These are phyloP conservation scores for Megaceryle alcyon DNA, from an alignment of 2,797 vertebrate genomes.

Conservation along the genomic window DNA sequence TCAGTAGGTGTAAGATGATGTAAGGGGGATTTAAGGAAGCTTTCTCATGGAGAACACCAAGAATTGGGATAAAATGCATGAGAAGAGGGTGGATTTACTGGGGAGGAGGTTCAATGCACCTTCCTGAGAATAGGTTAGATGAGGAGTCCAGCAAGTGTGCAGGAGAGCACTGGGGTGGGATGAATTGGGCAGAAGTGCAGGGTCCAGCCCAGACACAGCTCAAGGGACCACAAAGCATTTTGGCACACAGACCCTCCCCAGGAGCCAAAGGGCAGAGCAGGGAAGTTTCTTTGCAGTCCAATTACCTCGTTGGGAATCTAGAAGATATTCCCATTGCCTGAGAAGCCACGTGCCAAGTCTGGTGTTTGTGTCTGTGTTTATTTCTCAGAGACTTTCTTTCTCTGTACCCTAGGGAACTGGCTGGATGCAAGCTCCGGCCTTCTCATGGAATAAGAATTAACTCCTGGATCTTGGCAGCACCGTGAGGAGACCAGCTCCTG, in stretches of 20 bases:
- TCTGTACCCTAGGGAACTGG: conserved; percentile 45
- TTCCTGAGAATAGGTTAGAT: background rate
- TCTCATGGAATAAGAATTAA: conserved; percentile 68
- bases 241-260: background rate
- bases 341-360: conserved; percentile 26
- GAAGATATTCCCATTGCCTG: conserved; percentile 72
- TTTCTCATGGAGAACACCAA: background rate
- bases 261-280: conserved; percentile 48
- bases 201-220: background rate
- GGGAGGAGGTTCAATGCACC: background rate
- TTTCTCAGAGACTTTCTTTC: conserved; percentile 59
- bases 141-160: background rate
- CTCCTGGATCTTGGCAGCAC: conserved; percentile 55
- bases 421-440: conserved; percentile 50
- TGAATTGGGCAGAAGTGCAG: background rate
- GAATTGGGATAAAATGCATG: background rate
- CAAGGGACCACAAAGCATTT: conserved; percentile 16
- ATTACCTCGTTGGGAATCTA: conserved; percentile 32
- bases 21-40: background rate
- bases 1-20: background rate
- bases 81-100: background rate
- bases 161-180: background rate
- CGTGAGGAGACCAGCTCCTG: background rate
- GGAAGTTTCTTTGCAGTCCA: conserved; percentile 27
- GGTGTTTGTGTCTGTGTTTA: conserved; percentile 65